These are phyloP conservation scores for Pica pica DNA, from an alignment of 2,113 vertebrate genomes.

Conservation along the genomic window DNA sequence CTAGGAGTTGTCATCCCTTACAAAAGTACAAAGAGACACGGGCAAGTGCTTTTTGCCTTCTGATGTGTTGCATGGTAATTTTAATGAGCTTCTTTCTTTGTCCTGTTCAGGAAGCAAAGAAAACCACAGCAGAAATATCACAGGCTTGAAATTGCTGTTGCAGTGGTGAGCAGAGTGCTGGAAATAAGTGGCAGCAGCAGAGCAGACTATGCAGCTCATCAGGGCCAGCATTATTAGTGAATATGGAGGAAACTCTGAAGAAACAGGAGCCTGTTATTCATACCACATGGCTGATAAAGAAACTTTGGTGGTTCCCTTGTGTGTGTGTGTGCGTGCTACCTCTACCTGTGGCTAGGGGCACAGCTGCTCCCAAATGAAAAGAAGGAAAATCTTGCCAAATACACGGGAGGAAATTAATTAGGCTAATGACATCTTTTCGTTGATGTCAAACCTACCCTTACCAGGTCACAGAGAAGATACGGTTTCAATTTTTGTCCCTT, in stretches of 20 bases:
- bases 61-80: neutral
- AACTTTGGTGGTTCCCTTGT: neutral
- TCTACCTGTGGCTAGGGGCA: neutral
- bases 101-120: neutral
- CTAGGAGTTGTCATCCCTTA: neutral
- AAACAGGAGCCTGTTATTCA: neutral
- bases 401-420: neutral
- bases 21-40: neutral
- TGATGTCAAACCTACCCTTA: neutral
- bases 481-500: neutral
- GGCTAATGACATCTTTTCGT: neutral
- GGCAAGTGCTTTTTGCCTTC: neutral
- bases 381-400: neutral
- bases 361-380: neutral
- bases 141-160: neutral
- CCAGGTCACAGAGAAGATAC: neutral
- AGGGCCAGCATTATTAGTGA: neutral
- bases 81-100: neutral
- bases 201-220: fast-evolving
- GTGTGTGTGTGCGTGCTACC: neutral
- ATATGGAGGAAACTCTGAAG: neutral
- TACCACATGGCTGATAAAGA: neutral
- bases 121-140: neutral
- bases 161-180: neutral
- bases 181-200: neutral